Evolutionary conservation across 2,113 vertebrate genomes (phyloP), one percentile per base, ranked within the genome.

Genomic region (Hystrix brachyura): DNA sequence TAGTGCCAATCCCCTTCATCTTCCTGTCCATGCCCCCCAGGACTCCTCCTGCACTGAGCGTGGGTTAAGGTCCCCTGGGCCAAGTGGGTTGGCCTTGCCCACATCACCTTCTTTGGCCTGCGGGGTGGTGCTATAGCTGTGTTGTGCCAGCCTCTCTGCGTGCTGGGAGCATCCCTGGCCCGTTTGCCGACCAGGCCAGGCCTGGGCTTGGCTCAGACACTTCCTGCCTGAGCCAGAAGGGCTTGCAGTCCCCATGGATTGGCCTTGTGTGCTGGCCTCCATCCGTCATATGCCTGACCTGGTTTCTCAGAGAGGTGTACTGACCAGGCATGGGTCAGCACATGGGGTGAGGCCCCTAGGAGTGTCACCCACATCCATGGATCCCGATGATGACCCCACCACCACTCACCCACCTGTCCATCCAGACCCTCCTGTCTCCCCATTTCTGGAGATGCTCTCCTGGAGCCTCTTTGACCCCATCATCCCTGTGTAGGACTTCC

Each of bases 171-270:
- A 0, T 79, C 81, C 46, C 46, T 74, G 59, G 59, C 71, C 76
- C 65, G 9, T 55, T 62, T 29, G 57, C 65, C 46, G 48, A 25
- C 86, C 87, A 78, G 29, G 59, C 72, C 59, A 55, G 83, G 57
- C 79, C 76, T 51, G 67, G 86, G 96, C 34, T 57, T 0, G 10
- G 93, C 92, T 80, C 59, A 3, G 87, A 80, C 55, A n/a, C 80
- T 82, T 88, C 71, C 82, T 85, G 82, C 72, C 38, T 74, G 67
- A 62, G n/a, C 12, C 38, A 46, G 55, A 72, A 85, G 64, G 67
- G 25, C 86, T 96, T 91, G 81, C 34, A 1, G 25, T 65, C 46
- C 34, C 48, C 46, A 55, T 27, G 43, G 69, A 69, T 19, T 57
- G 76, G 67, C 38, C 55, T 67, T 27, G 27, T 32, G 4, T 2